These are phyloP conservation scores for Harpagifer antarcticus DNA, from an alignment of 2,797 vertebrate genomes.

Conservation along the genomic window DNA sequence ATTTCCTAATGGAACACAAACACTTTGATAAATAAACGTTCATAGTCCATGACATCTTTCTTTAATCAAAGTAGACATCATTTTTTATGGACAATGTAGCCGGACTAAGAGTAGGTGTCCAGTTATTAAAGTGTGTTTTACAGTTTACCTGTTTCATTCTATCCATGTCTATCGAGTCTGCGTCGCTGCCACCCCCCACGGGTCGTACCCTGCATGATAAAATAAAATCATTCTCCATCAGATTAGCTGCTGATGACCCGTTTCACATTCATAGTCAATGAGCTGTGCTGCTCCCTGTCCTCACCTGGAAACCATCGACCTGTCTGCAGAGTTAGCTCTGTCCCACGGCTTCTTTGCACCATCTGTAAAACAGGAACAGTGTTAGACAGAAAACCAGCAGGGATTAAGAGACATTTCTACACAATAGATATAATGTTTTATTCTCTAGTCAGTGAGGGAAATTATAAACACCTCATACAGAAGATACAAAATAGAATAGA, in stretches of 20 bases:
- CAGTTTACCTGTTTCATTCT: constrained; percentile 96
- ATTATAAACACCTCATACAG: too few species aligned
- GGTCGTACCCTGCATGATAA: constrained; percentile 90
- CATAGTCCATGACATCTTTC: neutral
- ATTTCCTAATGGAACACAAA: constrained; percentile 88
- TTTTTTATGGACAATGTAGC: neutral
- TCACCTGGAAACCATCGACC: constrained; percentile 95
- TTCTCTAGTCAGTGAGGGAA: too few species aligned
- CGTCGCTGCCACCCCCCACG: constrained; percentile 89
- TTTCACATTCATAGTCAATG: neutral
- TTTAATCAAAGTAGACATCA: neutral
- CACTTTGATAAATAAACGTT: neutral
- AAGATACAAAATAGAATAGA: too few species aligned
- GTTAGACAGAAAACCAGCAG: constrained; percentile 1
- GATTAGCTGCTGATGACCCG: neutral
- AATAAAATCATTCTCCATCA: constrained; percentile 4
- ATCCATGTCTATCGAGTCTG: constrained; percentile 96
- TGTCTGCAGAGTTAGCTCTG: constrained; percentile 96
- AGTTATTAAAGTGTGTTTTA: neutral
- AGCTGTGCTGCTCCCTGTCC: constrained; percentile 12
- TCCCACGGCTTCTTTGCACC: constrained; percentile 97
- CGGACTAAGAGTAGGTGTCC: neutral
- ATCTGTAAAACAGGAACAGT: constrained; percentile 80
- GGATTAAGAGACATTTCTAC: neutral
- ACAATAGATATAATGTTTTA: neutral